Evolutionary conservation across 2,113 vertebrate genomes (phyloP), one percentile per base, ranked within the genome.

Genomic region (Rafetus swinhoei): DNA sequence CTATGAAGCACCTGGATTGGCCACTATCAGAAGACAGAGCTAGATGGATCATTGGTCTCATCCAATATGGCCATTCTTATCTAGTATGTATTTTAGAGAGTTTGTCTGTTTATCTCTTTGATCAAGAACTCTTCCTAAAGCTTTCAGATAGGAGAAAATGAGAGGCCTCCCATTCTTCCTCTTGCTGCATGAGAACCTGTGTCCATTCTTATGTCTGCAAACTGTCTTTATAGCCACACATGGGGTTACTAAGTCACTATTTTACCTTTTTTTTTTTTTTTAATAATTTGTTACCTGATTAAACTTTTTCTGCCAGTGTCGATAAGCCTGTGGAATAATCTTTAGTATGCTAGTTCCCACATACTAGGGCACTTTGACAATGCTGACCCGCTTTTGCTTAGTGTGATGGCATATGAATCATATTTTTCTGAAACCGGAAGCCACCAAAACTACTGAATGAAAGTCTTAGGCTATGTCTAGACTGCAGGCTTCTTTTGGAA

Each of bases 351-450:
- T 82, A 77, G 81, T 52, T 95, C 84, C 89, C 60, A 90, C 79
- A 72, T 14, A 39, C 57, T 94, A 90, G 87, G 84, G 80, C 82
- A 96, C 86, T 55, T 35, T 87, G 81, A 95, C 93, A 91, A 93
- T 22, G 93, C 87, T 96, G 89, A 94, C 87, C 90, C 83, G 72
- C 89, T 93, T 77, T 86, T 76, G 90, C 91, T 94, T 54, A 94
- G 90, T 39, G 55, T 82, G 10, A 1, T 72, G 88, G 54, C 80
- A 93, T 74, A 45, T 45, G 45, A 45, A 45, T 45, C 45, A 45
- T 45, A 45, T 45, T 45, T 45, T 45, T 45, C 69, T 74, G 19
- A 35, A 39, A 74, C 16, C n/a, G 35, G n/a, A n/a, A 35, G 72
- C 72, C 84, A 93, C 60, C 76, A 92, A 80, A 79, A 95, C 25